Evolutionary conservation across 2,113 vertebrate genomes (phyloP).

Genomic region (Cololabis saira): DNA sequence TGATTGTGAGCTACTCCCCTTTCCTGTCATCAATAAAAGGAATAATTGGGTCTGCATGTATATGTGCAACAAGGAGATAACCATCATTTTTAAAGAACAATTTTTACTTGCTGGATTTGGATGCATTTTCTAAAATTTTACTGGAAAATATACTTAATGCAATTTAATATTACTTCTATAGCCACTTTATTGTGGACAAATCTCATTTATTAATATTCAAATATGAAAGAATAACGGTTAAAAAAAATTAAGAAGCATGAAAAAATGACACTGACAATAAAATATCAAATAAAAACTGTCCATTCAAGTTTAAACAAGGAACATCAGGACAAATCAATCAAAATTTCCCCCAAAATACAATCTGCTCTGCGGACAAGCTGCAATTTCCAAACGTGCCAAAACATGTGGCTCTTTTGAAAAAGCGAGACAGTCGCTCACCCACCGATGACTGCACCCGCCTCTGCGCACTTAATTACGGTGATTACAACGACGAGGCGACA

Average conservation of each 20-base stretch:
- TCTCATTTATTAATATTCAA: background rate
- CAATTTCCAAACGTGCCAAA: slow-evolving; percentile 33
- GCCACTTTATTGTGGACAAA: background rate
- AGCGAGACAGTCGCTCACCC: slow-evolving; percentile 34
- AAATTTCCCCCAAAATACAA: slow-evolving; percentile 2
- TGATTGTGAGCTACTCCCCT: slow-evolving; percentile 71
- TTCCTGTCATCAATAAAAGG: slow-evolving; percentile 73
- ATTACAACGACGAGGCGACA: slow-evolving; percentile 33
- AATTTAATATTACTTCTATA: no score
- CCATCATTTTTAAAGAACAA: slow-evolving; percentile 3
- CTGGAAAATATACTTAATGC: no score
- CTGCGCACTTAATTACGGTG: slow-evolving; percentile 40
- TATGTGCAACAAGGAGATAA: slow-evolving; percentile 24
- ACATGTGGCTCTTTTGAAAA: slow-evolving; percentile 40
- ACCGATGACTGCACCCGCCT: slow-evolving; percentile 42
- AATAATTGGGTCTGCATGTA: slow-evolving; percentile 38
- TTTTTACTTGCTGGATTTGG: background rate
- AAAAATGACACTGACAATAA: background rate
- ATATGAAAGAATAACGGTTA: background rate
- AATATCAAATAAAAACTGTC: slow-evolving; percentile 26
- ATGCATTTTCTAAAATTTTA: no score
- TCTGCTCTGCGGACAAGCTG: slow-evolving; percentile 44
- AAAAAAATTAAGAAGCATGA: background rate
- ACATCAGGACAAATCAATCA: slow-evolving; percentile 46
- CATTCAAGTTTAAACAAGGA: slow-evolving; percentile 6